Base-by-base conservation (phyloP, 1,140 invertebrate genomes). In the Globodera ellingtonae region DNA sequence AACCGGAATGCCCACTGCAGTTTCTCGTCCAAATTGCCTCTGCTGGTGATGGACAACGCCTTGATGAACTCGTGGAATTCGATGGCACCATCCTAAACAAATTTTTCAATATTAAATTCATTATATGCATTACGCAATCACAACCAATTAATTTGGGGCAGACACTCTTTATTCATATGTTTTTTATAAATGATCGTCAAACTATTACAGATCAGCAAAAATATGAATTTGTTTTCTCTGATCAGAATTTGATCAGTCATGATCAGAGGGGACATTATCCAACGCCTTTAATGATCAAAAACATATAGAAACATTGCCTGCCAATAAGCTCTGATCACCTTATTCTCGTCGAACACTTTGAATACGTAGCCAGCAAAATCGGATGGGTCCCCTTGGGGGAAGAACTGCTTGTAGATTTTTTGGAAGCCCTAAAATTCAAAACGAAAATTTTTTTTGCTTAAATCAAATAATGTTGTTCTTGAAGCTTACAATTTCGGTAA, bases 401-500 rank as follows among this genome's bases (percentile, higher is more conserved):
- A 98, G 91, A 98, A 98, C 91, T 98, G 96, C 91, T 96, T 95
- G 92, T 98, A 98, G 89, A 98, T 98, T 92, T 95, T 96, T 89
- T 98, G 95, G 91, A 98, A 98, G 79, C 95, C 96, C 95, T 97
- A 92, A 24, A 85, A 87, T 77, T 47, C 0, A 24, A 0, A 24
- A 0, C 21, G 0, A 10, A 65, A 46, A n/a, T n/a, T n/a, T n/a
- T n/a, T n/a, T n/a, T n/a, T 24, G 6, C 73, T 18, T 13, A 24
- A 83, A 79, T 50, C 46, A 47, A 15, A 18, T 24, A 35, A 52
- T 66, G n/a, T 24, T 74, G 10, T 35, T n/a, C 67, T 69, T 52
- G 0, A 47, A 24, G 75, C 78, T 78, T 50, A 87, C 86, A 24
- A 88, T 87, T 86, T 89, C 87, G 46, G 88, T 89, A 4, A 89